Base-by-base conservation (phyloP, 2,113 vertebrate genomes). In the Coturnix japonica region DNA sequence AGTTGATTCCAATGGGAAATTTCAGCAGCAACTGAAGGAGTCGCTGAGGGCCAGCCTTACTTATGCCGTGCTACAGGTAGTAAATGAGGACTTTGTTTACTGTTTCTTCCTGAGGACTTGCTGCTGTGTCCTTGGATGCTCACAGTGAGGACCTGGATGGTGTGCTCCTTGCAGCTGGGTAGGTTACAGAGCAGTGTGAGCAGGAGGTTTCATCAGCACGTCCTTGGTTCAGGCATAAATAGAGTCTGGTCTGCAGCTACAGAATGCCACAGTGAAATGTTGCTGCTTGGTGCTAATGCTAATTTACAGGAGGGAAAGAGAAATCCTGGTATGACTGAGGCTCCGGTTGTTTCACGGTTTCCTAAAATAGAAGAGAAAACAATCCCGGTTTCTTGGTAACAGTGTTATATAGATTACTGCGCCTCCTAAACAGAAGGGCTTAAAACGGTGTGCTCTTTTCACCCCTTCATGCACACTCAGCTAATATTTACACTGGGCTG, bases 281-380 rank as follows among this genome's bases (percentile, higher is more conserved):
- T 66, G 85, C 65, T 4, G 17, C 60, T 54, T 43, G 31, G 56
- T 91, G 85, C 92, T 93, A 80, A 61, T 67, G 53, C 77, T 88
- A 22, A 95, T 90, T 93, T 92, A 51, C 25, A 67, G 85, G 69
- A 59, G 79, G 77, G 61, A 91, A 89, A 87, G 17, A 53, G 72
- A 90, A 95, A 73, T 92, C 60, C 79, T 75, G 77, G 60, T 83
- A 77, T 69, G 75, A 81, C 94, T 85, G 49, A 4, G 16, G 63
- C 51, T 60, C 86, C 16, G 6, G 80, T 94, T 90, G 80, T 87
- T 94, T 88, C 86, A 66, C 57, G 15, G 13, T 72, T 61, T 93
- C 92, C 90, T 83, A 66, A 94, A 97, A 96, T 83, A 96, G 87
- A 65, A 70, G 26, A 47, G 77, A 89, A 93, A 94, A 79, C 84